Percentiles rank a stretch among this genome's conserved stretches.
phyloP scores from a whole-genome alignment of 2,113 vertebrate species.

The Helogale parvula region DNA sequence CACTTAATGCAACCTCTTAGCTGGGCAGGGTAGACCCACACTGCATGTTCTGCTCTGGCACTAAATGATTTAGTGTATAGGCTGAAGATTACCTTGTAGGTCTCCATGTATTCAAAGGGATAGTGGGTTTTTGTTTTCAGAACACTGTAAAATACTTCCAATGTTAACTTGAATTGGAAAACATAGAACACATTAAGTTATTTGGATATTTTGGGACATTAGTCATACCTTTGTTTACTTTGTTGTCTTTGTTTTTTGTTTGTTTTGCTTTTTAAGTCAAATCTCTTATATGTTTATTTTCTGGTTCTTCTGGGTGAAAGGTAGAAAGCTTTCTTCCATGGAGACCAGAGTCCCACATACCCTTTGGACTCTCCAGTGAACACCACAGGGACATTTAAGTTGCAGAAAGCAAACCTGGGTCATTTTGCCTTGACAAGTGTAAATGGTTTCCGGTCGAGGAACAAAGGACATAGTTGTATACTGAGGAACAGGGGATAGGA shows the following conservation, averaged over 20 bases:
- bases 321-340: background rate
- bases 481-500: background rate
- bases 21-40: background rate
- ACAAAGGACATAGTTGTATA: background rate
- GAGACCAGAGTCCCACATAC: background rate
- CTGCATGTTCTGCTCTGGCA: background rate
- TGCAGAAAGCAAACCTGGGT: background rate
- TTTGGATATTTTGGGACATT: background rate
- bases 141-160: background rate
- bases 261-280: background rate
- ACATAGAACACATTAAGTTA: background rate
- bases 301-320: background rate
- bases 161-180: background rate
- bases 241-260: background rate
- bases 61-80: background rate
- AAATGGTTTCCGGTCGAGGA: background rate
- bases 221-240: background rate
- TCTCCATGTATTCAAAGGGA: background rate
- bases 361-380: background rate
- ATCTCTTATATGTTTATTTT: background rate
- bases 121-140: background rate
- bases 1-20: background rate
- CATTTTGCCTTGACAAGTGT: background rate
- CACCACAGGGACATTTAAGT: background rate
- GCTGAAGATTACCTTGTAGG: background rate